Base-by-base conservation (phyloP, 2,797 vertebrate genomes). In the Ibycter americanus region DNA sequence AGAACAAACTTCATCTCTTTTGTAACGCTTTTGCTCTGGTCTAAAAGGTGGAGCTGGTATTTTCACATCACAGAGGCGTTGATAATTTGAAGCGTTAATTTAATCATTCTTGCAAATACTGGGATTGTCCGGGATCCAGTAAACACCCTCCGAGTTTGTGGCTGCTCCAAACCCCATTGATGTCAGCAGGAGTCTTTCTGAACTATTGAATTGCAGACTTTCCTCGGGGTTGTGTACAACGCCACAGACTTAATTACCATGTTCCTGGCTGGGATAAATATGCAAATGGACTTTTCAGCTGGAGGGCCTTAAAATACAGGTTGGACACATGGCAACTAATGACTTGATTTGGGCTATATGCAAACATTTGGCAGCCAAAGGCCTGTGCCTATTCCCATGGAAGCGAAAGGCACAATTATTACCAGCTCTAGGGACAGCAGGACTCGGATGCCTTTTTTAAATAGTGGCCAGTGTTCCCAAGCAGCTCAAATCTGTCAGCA, bases 201-300 rank as follows among this genome's bases (percentile, higher is more conserved):
- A 96, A 95, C 96, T 95, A 94, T 83, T 96, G 97, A 97, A 93
- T 95, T 76, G 83, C 82, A 93, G 95, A 82, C 95, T 95, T 96
- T 97, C 95, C 95, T 96, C 18, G 2, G 93, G 96, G 89, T 96
- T 96, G 90, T 96, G 92, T 96, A 94, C 93, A 90, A 92, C 19
- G 8, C 92, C 84, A 86, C 93, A 96, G 94, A 96, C 92, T 97
- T 96, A 96, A 96, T 97, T 96, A 92, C 95, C 91, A 83, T 82
- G 91, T 95, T 96, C 76, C 92, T 96, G 72, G 58, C 93, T 92
- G 89, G 88, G 91, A 96, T 94, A 94, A 94, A 92, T 91, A 96
- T 96, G 92, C 94, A 97, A 97, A 97, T 93, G 77, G 92, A 79
- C 91, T 91, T 91, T 96, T 97, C 96, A 92, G 93, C 95, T 93